A percentile compares a stretch with the other conserved stretches of the same genome.
These are phyloP conservation scores for Beaufortia kweichowensis DNA, from an alignment of 2,113 vertebrate species.

Conservation along the genomic window DNA sequence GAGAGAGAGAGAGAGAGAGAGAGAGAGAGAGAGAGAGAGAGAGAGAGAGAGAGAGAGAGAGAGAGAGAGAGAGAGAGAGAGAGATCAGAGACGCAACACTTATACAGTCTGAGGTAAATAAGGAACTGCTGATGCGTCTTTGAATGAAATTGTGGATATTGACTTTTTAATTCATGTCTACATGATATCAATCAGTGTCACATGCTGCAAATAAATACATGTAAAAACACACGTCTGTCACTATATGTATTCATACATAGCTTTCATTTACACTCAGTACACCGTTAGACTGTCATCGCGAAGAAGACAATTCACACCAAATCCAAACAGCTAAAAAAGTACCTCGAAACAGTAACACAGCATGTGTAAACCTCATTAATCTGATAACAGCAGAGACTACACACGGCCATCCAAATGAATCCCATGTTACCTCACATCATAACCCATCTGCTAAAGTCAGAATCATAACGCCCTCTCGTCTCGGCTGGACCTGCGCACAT, in stretches of 20 bases:
- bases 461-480: constrained; percentile 25
- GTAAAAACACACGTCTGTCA: too few species aligned
- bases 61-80: neutral
- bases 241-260: too few species aligned
- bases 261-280: neutral
- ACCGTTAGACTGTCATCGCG: neutral
- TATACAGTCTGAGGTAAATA: constrained; percentile 6
- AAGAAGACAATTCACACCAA: neutral
- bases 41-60: constrained; percentile 7
- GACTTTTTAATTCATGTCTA: neutral
- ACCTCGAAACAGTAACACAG: constrained; percentile 12
- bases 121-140: neutral
- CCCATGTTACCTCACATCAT: constrained; percentile 20
- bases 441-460: constrained; percentile 37
- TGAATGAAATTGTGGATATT: neutral
- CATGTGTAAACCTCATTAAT: constrained; percentile 37
- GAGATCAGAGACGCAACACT: neutral
- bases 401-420: constrained; percentile 33
- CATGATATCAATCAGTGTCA: neutral
- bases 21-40: neutral
- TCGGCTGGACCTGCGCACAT: constrained; percentile 21
- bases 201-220: too few species aligned
- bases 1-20: constrained; percentile 3
- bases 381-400: constrained; percentile 35
- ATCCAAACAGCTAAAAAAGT: neutral